These are phyloP conservation scores for Leptoteleia sp. DNA, from an alignment of 1,140 invertebrate genomes.

Conservation along the genomic window DNA sequence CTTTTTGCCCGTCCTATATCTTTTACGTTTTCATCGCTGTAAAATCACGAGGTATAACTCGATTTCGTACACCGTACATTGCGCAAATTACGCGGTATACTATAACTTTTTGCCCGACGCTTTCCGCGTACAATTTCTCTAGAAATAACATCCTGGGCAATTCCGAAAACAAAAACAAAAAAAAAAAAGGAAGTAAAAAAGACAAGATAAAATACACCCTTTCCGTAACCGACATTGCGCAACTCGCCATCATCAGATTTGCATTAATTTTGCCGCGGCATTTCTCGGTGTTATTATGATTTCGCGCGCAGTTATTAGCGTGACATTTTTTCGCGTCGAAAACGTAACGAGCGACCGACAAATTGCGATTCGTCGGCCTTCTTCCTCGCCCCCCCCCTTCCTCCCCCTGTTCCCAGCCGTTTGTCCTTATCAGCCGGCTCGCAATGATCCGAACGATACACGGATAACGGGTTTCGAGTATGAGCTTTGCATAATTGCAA, in stretches of 20 bases:
- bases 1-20: too few species aligned
- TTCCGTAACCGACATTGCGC: conserved; percentile 6
- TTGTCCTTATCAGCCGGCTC: conserved; percentile 9
- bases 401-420: neutral
- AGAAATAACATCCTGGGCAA: too few species aligned
- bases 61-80: too few species aligned
- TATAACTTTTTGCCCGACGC: too few species aligned
- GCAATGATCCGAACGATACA: conserved; percentile 29
- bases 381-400: neutral
- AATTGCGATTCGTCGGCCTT: neutral
- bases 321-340: neutral
- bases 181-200: too few species aligned
- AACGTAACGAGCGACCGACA: neutral
- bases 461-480: conserved; percentile 57
- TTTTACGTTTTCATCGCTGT: too few species aligned
- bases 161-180: too few species aligned
- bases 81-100: too few species aligned
- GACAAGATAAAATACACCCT: neutral
- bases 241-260: conserved; percentile 23
- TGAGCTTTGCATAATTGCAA: conserved; percentile 59
- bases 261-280: conserved; percentile 21
- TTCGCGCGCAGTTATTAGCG: too few species aligned
- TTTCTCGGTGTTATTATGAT: conserved; percentile 14
- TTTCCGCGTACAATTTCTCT: too few species aligned
- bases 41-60: too few species aligned